Conservation (phyloP, 2,797 vertebrate species). For the Hydrocynus forskahlii region DNA sequence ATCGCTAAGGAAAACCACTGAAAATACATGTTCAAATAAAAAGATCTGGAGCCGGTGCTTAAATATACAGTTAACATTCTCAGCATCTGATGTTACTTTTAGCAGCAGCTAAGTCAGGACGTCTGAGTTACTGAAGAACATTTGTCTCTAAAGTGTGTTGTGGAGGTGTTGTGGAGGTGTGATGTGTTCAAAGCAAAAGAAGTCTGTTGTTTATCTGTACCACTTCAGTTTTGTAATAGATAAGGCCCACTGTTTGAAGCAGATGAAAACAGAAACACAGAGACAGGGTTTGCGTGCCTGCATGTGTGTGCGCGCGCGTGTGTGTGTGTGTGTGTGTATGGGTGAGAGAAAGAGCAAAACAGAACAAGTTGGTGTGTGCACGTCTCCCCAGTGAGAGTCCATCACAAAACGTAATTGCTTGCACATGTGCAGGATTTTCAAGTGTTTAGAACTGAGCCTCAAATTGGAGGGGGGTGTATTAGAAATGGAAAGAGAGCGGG, state of each 20-base stretch:
- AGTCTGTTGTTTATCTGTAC: neutral
- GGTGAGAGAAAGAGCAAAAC: conserved; percentile 30
- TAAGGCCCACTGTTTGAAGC: neutral
- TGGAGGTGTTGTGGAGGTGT: neutral
- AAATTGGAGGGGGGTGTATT: no score
- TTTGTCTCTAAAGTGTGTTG: neutral
- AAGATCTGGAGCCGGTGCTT: neutral
- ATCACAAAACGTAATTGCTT: conserved; percentile 78
- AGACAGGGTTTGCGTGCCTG: conserved; percentile 11
- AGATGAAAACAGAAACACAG: neutral
- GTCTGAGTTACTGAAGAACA: neutral
- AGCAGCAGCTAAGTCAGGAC: neutral
- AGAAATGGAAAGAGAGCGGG: neutral
- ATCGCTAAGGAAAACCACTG: neutral
- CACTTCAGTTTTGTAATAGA: neutral
- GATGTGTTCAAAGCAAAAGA: neutral
- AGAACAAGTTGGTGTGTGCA: conserved; percentile 55
- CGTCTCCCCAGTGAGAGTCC: conserved; percentile 67
- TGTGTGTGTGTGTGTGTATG: conserved; percentile 44
- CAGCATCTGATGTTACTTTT: neutral
- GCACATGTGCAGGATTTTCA: conserved; percentile 80
- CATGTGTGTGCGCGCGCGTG: conserved; percentile 43
- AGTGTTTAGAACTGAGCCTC: conserved; percentile 78
- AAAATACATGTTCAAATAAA: neutral
- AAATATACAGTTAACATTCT: neutral